Conservation (phyloP, 2,888 invertebrate genomes). For the Neoscelio sp. region DNA sequence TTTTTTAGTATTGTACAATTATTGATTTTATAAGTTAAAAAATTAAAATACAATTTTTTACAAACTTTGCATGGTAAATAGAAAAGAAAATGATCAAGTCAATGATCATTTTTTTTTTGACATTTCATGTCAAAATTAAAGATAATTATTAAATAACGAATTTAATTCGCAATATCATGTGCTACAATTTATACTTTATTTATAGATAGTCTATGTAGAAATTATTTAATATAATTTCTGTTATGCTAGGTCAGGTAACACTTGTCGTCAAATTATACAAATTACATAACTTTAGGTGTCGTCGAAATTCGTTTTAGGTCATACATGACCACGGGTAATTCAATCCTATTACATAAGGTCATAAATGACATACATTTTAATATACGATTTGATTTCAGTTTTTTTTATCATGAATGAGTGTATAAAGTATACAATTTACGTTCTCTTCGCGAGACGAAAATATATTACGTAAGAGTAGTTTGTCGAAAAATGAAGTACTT, state of each 20-base stretch:
- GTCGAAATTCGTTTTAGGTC: constrained; percentile 29
- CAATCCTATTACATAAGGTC: constrained; percentile 17
- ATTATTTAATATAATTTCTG: neutral
- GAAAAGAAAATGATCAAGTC: no score
- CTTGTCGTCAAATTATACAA: neutral
- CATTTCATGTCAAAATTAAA: no score
- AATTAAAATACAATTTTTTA: no score
- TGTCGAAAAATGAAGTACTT: no score
- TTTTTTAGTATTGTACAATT: no score
- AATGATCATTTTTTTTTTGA: no score
- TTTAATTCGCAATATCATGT: no score
- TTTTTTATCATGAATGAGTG: constrained; percentile 7
- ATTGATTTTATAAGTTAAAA: no score
- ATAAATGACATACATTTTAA: constrained; percentile 4
- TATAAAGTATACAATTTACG: constrained; percentile 1
- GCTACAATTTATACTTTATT: no score
- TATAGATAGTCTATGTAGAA: no score
- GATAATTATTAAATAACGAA: no score
- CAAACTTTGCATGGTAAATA: neutral
- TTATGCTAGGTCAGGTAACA: neutral
- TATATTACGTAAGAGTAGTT: neutral
- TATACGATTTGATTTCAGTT: neutral
- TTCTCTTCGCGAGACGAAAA: constrained; percentile 4
- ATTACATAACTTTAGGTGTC: neutral
- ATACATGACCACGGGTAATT: constrained; percentile 5